phyloP scores from a whole-genome alignment of 2,888 invertebrate genomes.

The Cataglyphis albicans region DNA sequence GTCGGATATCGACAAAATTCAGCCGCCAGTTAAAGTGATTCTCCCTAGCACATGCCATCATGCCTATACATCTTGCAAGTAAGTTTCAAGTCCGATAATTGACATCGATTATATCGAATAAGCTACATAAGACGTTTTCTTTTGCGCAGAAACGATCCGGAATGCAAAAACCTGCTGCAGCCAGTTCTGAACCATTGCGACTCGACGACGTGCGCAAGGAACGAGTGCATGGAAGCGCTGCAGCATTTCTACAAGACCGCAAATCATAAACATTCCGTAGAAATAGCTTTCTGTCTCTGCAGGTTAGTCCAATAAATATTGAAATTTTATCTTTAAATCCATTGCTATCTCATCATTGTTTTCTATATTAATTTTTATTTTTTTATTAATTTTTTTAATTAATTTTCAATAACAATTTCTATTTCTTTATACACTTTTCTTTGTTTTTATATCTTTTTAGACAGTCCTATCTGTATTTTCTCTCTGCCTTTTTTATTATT shows the following conservation, averaged over 20 bases:
- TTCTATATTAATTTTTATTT: not conserved
- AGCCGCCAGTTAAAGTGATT: constrained; percentile 89
- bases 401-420: not conserved
- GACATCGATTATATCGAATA: not conserved
- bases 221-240: constrained; percentile 95
- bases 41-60: constrained; percentile 95
- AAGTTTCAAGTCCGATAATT: constrained; percentile 65
- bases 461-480: not conserved
- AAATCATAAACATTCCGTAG: constrained; percentile 93
- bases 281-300: constrained; percentile 97
- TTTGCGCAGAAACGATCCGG: constrained; percentile 91
- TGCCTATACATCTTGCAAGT: constrained; percentile 87
- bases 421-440: not conserved
- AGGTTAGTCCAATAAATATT: constrained; percentile 88
- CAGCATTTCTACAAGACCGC: constrained; percentile 94
- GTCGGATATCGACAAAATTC: constrained; percentile 86
- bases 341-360: not conserved
- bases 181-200: constrained; percentile 95
- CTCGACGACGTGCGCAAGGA: constrained; percentile 91
- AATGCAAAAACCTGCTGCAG: constrained; percentile 92
- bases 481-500: not conserved
- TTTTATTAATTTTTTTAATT: not conserved
- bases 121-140: not conserved
- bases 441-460: not conserved
- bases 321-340: not conserved